Base-by-base conservation (phyloP, 2,888 invertebrate species). In the Bellardia bayeri region DNA sequence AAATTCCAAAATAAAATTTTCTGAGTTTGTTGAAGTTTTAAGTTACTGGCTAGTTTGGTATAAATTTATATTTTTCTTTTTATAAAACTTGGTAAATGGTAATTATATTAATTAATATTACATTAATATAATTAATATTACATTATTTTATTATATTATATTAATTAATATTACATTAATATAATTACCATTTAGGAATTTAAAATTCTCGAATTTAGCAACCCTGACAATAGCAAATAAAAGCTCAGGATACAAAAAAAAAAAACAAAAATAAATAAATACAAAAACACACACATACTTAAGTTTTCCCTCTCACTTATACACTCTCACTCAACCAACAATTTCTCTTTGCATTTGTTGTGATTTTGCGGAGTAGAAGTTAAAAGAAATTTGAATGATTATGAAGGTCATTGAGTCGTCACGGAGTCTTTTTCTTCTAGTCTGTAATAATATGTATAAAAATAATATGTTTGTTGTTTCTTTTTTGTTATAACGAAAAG, bases 401-500 rank as follows among this genome's bases (percentile, higher is more conserved):
- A 89, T 92, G 92, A 92, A 92, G 92, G 92, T 92, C 92, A 92
- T 90, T 90, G 90, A 89, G 92, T 90, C 91, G 91, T 90, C 90
- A 85, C 69, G 81, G 74, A 76, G 82, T 78, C 86, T 83, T 76
- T 63, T 66, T 82, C 23, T 74, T 54, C 40, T 11, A 13, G 5
- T 7, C 8, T 69, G 16, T 61, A 14, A 61, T 58, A 30, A 58
- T 33, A 33, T 56, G 61, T 61, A 30, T 40, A 51, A 13, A 69
- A 51, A 54, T 16, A 54, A 6, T 1, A 64, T 37, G 40, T 56
- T 84, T 85, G 54, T 81, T 84, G 63, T 85, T 42, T 56, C 51
- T 76, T 80, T 64, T 49, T 69, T 69, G 71, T 82, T 51, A n/a
- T 14, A 23, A 58, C 3, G 49, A 72, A 71, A 79, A 30, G 40